Conservation (phyloP, 2,888 invertebrate species). For the Lydus trimaculatus region DNA sequence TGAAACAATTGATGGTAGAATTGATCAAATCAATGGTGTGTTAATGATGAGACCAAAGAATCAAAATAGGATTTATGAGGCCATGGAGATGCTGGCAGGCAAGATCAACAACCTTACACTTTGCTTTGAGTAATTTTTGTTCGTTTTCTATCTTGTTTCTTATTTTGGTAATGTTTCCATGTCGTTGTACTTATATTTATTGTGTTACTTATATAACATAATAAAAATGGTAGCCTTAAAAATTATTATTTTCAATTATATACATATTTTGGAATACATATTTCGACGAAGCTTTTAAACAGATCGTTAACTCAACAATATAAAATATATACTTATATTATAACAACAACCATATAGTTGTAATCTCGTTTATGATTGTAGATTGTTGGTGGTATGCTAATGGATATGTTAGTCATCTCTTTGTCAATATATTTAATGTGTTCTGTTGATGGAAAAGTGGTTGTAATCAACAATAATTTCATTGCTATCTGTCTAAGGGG, state of each 20-base stretch:
- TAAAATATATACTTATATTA: not conserved
- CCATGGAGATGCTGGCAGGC: slow-evolving; percentile 91
- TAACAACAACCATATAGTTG: slow-evolving; percentile 28
- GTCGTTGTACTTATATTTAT: not conserved
- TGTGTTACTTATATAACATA: too few species aligned
- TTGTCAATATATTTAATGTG: slow-evolving; percentile 35
- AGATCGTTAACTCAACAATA: slow-evolving; percentile 32
- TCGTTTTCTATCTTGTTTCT: not conserved
- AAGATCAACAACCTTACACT: slow-evolving; percentile 53
- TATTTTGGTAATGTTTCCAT: not conserved
- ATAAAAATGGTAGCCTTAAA: too few species aligned
- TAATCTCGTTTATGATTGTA: slow-evolving; percentile 35
- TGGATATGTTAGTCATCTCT: slow-evolving; percentile 39
- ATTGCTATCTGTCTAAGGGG: slow-evolving; percentile 21
- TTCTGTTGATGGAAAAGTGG: slow-evolving; percentile 35
- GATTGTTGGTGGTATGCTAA: slow-evolving; percentile 40
- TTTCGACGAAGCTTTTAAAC: slow-evolving; percentile 18
- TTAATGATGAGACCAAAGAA: slow-evolving; percentile 73
- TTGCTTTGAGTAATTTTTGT: slow-evolving; percentile 22
- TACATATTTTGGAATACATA: too few species aligned
- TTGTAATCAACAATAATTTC: slow-evolving; percentile 33
- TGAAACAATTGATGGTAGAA: slow-evolving; percentile 82
- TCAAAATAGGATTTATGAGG: slow-evolving; percentile 82
- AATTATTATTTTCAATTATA: too few species aligned
- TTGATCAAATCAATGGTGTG: slow-evolving; percentile 92